A percentile compares a stretch with the other conserved stretches of the same genome.
Evolutionary conservation across 2,113 vertebrate species (phyloP).

Genomic region (Cinclus mexicanus): DNA sequence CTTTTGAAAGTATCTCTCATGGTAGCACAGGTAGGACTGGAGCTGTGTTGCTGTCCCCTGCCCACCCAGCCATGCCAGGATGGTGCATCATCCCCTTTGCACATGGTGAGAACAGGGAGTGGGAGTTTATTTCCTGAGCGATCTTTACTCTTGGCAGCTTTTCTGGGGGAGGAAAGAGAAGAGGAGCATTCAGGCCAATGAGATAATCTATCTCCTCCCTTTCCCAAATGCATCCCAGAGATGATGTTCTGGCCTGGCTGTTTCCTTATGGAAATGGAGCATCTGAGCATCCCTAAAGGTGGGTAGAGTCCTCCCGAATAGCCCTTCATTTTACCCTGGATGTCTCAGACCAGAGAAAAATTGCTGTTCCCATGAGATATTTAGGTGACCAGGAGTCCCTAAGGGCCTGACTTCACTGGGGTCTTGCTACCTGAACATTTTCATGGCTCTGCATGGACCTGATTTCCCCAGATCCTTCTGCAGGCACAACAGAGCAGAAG

Average conservation of each 20-base stretch:
- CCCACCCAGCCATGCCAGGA: slow-evolving; percentile 7
- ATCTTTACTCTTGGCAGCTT: slow-evolving; percentile 53
- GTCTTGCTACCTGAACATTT: not conserved
- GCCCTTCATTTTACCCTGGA: not conserved
- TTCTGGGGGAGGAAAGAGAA: slow-evolving; percentile 60
- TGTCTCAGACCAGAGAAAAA: not conserved
- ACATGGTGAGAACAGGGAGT: slow-evolving; percentile 45
- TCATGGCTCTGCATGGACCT: not conserved
- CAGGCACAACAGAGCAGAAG: not conserved
- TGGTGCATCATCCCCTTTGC: slow-evolving; percentile 45
- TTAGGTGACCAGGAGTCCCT: not conserved
- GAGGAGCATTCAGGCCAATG: slow-evolving; percentile 26
- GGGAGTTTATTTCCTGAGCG: slow-evolving; percentile 60
- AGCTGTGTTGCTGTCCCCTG: not conserved
- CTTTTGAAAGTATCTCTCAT: not conserved
- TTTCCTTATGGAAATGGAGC: not conserved
- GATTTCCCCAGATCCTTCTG: not conserved
- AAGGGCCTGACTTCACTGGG: not conserved
- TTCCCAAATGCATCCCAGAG: not conserved
- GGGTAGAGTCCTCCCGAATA: not conserved
- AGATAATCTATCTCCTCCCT: slow-evolving; percentile 37
- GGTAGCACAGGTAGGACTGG: not conserved
- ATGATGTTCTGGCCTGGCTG: not conserved
- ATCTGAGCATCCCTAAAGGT: not conserved
- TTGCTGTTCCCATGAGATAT: not conserved